These are phyloP conservation scores for Thera obeliscata DNA, from an alignment of 2,888 invertebrate genomes.

Conservation along the genomic window DNA sequence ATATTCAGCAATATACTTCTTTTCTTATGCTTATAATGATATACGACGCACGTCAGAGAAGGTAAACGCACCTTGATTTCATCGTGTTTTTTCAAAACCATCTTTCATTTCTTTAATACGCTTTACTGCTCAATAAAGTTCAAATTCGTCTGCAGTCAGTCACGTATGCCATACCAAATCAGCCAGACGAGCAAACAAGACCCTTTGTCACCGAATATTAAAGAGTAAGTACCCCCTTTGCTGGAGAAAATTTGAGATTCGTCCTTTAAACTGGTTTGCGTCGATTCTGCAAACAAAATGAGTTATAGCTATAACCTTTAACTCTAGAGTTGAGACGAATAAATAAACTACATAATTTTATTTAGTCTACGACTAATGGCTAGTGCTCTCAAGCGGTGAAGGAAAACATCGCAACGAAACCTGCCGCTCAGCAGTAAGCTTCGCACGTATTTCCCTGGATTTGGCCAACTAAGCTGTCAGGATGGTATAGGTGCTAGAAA, in stretches of 20 bases:
- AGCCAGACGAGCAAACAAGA: slow-evolving; percentile 14
- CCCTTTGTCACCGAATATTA: slow-evolving; percentile 5
- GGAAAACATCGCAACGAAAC: no score
- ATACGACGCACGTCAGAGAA: no score
- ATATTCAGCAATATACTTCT: no score
- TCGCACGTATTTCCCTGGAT: no score
- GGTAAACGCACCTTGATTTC: no score
- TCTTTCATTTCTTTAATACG: not conserved
- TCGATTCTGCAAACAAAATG: slow-evolving; percentile 20
- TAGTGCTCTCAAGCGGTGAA: no score
- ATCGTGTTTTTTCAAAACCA: not conserved
- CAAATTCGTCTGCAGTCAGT: slow-evolving; percentile 1
- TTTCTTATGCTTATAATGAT: no score
- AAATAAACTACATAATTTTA: not conserved
- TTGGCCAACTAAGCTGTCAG: no score
- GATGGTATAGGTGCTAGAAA: no score
- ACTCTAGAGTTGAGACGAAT: slow-evolving; percentile 7
- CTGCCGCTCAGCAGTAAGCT: no score
- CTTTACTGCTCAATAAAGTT: not conserved
- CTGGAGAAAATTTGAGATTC: slow-evolving; percentile 14
- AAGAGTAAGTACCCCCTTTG: not conserved
- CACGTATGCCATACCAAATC: slow-evolving; percentile 14
- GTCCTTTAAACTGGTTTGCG: slow-evolving; percentile 23
- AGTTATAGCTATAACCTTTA: slow-evolving; percentile 25
- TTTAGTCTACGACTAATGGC: no score